Evolutionary conservation across 2,113 vertebrate species (phyloP).

Genomic region (Equus przewalskii): DNA sequence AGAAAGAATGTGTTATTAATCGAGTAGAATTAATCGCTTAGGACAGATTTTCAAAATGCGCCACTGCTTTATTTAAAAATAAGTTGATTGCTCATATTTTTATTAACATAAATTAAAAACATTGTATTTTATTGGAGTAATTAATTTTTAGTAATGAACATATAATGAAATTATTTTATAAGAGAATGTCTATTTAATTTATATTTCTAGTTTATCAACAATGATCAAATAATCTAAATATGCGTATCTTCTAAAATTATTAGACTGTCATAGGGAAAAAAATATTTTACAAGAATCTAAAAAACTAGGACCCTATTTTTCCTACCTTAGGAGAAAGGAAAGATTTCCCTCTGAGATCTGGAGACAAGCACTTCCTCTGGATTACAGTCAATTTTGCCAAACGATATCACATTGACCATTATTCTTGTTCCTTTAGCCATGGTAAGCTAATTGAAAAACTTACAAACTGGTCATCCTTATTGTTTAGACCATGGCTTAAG

Average conservation of each 20-base stretch:
- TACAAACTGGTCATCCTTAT: slow-evolving; percentile 32
- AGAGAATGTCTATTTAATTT: not conserved
- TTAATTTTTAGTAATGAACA: not conserved
- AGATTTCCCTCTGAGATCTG: not conserved
- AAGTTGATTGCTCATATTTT: not conserved
- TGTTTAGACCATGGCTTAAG: slow-evolving; percentile 38
- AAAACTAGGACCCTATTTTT: not conserved
- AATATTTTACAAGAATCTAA: not conserved
- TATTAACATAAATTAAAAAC: not conserved
- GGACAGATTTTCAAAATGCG: not conserved
- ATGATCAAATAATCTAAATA: not conserved
- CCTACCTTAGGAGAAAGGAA: not conserved
- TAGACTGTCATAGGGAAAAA: not conserved
- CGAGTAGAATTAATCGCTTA: not conserved
- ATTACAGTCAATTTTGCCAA: not conserved
- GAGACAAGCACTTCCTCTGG: not conserved
- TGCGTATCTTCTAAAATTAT: not conserved
- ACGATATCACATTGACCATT: not conserved
- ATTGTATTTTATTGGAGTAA: not conserved
- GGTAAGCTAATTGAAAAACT: slow-evolving; percentile 20
- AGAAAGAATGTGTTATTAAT: not conserved
- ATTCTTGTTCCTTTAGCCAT: not conserved
- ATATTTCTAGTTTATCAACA: not conserved
- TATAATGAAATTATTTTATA: not conserved
- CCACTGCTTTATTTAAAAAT: not conserved